Base-by-base conservation (phyloP, 2,113 vertebrate species). In the Pandion haliaetus region DNA sequence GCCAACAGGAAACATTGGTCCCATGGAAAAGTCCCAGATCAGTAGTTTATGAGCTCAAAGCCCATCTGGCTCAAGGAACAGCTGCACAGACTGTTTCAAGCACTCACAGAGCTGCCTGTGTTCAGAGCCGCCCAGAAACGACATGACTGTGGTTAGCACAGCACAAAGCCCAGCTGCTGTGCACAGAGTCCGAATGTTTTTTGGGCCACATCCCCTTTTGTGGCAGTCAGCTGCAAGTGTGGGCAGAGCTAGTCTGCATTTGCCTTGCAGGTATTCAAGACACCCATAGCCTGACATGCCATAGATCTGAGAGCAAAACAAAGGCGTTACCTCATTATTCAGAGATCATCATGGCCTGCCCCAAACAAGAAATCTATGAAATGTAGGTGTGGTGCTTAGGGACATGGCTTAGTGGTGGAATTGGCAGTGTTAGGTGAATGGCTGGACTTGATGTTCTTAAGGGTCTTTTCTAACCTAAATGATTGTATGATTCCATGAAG, bases 141-240 rank as follows among this genome's bases (percentile, higher is more conserved):
- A 12, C 1, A 0, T 7, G 57, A 3, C 69, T 42, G n/a, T 12
- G 52, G 73, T 36, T 12, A 58, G 58, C 8, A 4, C 20, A 42
- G 61, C 89, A 31, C 62, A n/a, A 31, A 66, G 82, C 49, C 86
- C 80, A 54, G 57, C 69, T 45, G 58, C 69, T 55, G 63, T n/a
- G 50, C 74, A 47, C 34, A 15, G 70, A 52, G 47, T 5, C 29
- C 3, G 2, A 9, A 49, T 5, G 2, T 2, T 15, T 69, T 58
- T 5, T 6, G 70, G 72, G 32, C 29, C 66, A 42, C 14, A 8
- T 19, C 29, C 23, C 29, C 31, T 2, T 5, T 4, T 49, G 54
- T 42, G 54, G 31, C 70, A 9, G 40, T 38, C 1, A 0, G 10
- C 74, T 16, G 54, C 2, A 4, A 17, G 16, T 0, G 1, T 55